Evolutionary conservation across 2,888 invertebrate species (phyloP).

Genomic region (Physocephala rufipes): DNA sequence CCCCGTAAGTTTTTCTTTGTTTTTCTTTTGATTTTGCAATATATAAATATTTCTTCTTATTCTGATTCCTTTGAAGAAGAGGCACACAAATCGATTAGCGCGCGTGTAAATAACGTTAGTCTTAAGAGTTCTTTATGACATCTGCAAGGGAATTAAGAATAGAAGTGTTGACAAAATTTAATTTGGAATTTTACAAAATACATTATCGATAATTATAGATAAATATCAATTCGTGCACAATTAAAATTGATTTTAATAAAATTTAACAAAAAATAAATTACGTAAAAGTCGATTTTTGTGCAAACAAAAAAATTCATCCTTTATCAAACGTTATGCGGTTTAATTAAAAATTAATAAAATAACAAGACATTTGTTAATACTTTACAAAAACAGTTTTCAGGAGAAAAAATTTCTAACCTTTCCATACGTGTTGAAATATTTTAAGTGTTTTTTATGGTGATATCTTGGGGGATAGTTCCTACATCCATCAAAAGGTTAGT

Average conservation of each 20-base stretch:
- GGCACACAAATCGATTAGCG: slow-evolving; percentile 41
- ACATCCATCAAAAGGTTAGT: too few species aligned
- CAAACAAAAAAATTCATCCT: neutral
- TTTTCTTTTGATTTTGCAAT: neutral
- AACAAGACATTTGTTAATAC: too few species aligned
- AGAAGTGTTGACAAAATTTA: too few species aligned
- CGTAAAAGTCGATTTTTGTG: neutral
- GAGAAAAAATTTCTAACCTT: neutral
- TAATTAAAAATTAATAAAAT: too few species aligned
- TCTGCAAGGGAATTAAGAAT: slow-evolving; percentile 34
- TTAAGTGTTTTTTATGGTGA: too few species aligned
- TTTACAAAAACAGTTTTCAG: too few species aligned
- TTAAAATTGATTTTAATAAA: too few species aligned
- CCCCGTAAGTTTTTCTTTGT: slow-evolving; percentile 23
- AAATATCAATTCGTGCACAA: too few species aligned
- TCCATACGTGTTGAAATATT: neutral
- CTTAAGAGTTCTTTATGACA: slow-evolving; percentile 38
- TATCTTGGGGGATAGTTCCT: too few species aligned
- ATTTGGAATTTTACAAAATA: too few species aligned
- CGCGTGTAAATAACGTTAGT: slow-evolving; percentile 37
- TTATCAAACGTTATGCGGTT: neutral
- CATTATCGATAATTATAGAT: too few species aligned
- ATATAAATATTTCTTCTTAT: slow-evolving; percentile 11
- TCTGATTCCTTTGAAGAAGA: slow-evolving; percentile 10
- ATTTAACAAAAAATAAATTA: too few species aligned